Evolutionary conservation across 2,888 invertebrate species (phyloP), one percentile per base, ranked within the genome.

Genomic region (Drosophila conformis): DNA sequence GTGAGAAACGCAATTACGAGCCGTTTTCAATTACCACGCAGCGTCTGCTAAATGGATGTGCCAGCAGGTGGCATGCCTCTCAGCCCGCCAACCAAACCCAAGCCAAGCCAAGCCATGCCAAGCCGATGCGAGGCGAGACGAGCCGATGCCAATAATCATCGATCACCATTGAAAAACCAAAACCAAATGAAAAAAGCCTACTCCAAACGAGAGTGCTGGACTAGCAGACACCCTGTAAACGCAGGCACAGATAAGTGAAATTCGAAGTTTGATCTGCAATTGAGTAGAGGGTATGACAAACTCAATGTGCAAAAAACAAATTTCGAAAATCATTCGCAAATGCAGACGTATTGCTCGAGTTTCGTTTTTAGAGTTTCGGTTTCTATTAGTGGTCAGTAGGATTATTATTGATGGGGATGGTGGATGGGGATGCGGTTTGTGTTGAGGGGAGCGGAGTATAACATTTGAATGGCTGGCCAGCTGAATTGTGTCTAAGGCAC

Each of bases 1-100:
- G 85, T 89, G 82, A 76, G 87, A 89, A 87, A 84, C 76, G 82
- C 85, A 73, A 84, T 84, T 74, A 48, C 58, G 36, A 62, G 35
- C 31, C 57, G 63, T 70, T 68, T 76, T 77, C 74, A 69, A 76
- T 73, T 76, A 59, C 63, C 48, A 48, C 59, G 57, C 52, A 49
- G 56, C 63, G 59, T 40, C 49, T 38, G 33, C 31, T 46, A 40
- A 36, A 52, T 33, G 53, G n/a, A 33, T 35, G 29, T 51, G 59
- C 56, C 63, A 60, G 72, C 73, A 82, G 82, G 73, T 82, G 78
- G 78, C 73, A 36, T 40, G 38, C 38, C 49, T 69, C 67, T 25
- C 18, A 40, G 25, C 25, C 25, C 8, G 13, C 27, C 33, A 33
- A 33, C 33, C 33, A 11, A 33, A 33, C 11, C 6, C 4, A 42